These are phyloP conservation scores for Nyctibius grandis DNA, from an alignment of 2,797 vertebrate species.

Conservation along the genomic window DNA sequence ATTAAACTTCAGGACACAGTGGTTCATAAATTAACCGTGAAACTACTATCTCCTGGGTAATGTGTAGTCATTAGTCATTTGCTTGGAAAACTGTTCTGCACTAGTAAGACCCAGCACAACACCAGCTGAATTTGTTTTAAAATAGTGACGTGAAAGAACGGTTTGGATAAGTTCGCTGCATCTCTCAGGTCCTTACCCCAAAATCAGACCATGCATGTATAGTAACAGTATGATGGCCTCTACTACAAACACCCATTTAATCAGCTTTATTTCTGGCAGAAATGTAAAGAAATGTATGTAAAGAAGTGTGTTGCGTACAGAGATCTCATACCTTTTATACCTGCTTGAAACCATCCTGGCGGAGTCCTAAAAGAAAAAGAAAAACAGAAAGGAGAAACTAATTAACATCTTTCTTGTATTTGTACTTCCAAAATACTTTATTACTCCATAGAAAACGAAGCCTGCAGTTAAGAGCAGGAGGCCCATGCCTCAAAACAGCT, in stretches of 20 bases:
- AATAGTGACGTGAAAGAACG: not conserved
- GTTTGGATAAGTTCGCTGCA: not conserved
- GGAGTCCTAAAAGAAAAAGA: slow-evolving; percentile 80
- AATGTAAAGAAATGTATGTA: not conserved
- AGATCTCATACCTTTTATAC: slow-evolving; percentile 86
- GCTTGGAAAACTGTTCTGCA: not conserved
- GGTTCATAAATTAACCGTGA: not conserved
- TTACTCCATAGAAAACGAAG: not conserved
- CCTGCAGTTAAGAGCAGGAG: not conserved
- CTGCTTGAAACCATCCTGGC: slow-evolving; percentile 80
- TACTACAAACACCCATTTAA: not conserved
- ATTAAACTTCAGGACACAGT: not conserved
- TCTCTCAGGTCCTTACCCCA: not conserved
- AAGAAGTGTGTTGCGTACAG: not conserved
- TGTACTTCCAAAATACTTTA: not conserved
- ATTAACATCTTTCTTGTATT: not conserved
- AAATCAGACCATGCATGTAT: not conserved
- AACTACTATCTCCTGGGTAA: not conserved
- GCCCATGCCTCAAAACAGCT: not conserved
- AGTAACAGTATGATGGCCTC: not conserved
- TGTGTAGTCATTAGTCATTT: not conserved
- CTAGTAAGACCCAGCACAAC: not conserved
- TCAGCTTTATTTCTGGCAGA: not conserved
- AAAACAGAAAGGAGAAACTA: slow-evolving; percentile 51
- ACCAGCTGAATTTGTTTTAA: not conserved